Base-by-base conservation (phyloP, 2,888 invertebrate species). In the Tyria jacobaeae region DNA sequence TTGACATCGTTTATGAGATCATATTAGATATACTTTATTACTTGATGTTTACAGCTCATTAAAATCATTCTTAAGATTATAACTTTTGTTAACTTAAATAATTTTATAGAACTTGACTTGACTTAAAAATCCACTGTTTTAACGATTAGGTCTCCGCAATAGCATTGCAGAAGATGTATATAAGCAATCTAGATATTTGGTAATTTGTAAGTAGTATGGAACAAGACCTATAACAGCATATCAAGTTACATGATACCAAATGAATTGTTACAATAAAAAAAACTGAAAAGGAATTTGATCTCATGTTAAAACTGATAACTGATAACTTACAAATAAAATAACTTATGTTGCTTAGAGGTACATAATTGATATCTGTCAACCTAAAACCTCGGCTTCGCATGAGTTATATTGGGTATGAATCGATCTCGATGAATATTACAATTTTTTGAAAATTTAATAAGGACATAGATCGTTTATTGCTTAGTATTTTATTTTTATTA, bases 1-100 rank as follows among this genome's bases (percentile, higher is more conserved):
- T 35, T 60, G 14, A 47, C 17, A 39, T 25, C n/a, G 10, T 35
- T 47, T 15, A 44, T 61, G 61, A 61, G 48, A 54, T 54, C 57
- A 52, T 62, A 47, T 62, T 54, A 54, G 31, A 41, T 52, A 52
- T 39, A 35, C 50, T 39, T 61, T 37, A 44, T 25, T 56, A 56
- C 44, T 51, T 21, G 14, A 48, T 15, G 17, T 59, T 58, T 58
- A 59, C 25, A 24, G 35, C 52, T 53, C 47, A 47, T 41, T 41
- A 53, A 34, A 35, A 53, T 4, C 25, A 35, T 27, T 27, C 21
- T 51, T 25, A 56, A 27, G 49, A 53, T 15, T 27, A 15, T 25
- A 37, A 47, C 10, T 48, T 14, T 44, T 41, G 41, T 7, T 54
- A 41, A 17, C 31, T 54, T 44, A 27, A 44, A 12, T n/a, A n/a